phyloP scores from a whole-genome alignment of 2,113 vertebrate species.

The Zootoca vivipara region DNA sequence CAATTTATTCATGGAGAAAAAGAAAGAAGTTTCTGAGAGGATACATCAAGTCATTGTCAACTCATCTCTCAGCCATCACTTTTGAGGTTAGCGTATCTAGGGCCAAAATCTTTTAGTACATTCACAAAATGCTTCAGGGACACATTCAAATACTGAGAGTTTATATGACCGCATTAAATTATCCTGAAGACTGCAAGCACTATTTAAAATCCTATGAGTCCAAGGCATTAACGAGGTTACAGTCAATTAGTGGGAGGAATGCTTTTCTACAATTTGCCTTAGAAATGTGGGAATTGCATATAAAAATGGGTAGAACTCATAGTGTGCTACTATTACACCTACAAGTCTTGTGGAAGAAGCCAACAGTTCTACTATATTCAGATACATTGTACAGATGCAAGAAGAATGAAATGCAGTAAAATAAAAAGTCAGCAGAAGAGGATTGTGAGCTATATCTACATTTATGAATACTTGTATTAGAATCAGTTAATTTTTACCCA shows the following conservation, averaged over 20 bases:
- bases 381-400: not conserved
- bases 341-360: not conserved
- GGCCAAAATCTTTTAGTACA: constrained; percentile 55
- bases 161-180: constrained; percentile 49
- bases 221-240: constrained; percentile 48
- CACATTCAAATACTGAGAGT: constrained; percentile 41
- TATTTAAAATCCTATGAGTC: constrained; percentile 46
- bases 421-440: not conserved
- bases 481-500: not conserved
- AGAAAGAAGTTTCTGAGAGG: constrained; percentile 24
- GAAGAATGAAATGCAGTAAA: not conserved
- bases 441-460: not conserved
- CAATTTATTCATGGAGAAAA: constrained; percentile 44
- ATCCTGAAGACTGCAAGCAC: constrained; percentile 41
- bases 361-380: not conserved
- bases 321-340: not conserved
- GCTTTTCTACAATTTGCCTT: constrained; percentile 21
- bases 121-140: constrained; percentile 45
- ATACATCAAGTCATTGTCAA: constrained; percentile 46
- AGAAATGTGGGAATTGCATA: constrained; percentile 26
- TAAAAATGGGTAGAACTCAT: constrained; percentile 33
- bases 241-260: constrained; percentile 57
- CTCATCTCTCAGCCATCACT: constrained; percentile 55
- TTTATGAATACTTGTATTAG: not conserved
- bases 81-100: not conserved